Base-by-base conservation (phyloP, 2,888 invertebrate genomes). In the Macrosoma leucophasiata region DNA sequence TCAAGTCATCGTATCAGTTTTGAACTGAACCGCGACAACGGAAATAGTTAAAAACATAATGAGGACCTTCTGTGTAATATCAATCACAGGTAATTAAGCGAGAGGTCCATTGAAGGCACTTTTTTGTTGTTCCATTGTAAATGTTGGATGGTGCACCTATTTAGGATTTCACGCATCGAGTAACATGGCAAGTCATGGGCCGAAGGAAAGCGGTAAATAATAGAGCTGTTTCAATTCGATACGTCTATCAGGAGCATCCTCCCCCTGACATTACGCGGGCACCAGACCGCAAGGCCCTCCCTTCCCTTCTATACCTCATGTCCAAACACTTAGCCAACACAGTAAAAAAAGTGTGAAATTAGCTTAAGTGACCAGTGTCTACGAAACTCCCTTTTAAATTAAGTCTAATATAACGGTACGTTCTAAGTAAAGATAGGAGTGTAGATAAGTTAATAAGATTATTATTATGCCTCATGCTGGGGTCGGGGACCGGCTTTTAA, bases 391-490 rank as follows among this genome's bases (percentile, higher is more conserved):
- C 65, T 61, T 69, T 74, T 67, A 72, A 72, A 75, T 67, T 73
- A 69, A 67, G 61, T 54, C 63, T 72, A 68, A 71, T 70, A 64
- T 79, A 81, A 81, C 77, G 76, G 78, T 77, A 73, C 67, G 67
- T 73, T 76, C 72, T 76, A 75, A 78, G 78, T 81, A 76, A 79
- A 78, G 78, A 78, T 79, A 75, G 71, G 73, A 72, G 73, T 73
- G 69, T 69, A 79, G 79, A 81, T 81, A 81, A 75, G 77, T 78
- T 79, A 79, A 84, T 82, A 81, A 79, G 79, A 77, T 78, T 81
- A 79, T 77, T 79, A 77, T 78, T 78, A 78, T 74, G 74, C 69
- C 66, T 67, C 65, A 64, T 58, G 68, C 58, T 67, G 71, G 69
- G 74, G 67, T 71, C 74, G 70, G 67, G 52, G 75, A 78, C 79